phyloP scores from a whole-genome alignment of 2,113 vertebrate species.

The Clarias magur region DNA sequence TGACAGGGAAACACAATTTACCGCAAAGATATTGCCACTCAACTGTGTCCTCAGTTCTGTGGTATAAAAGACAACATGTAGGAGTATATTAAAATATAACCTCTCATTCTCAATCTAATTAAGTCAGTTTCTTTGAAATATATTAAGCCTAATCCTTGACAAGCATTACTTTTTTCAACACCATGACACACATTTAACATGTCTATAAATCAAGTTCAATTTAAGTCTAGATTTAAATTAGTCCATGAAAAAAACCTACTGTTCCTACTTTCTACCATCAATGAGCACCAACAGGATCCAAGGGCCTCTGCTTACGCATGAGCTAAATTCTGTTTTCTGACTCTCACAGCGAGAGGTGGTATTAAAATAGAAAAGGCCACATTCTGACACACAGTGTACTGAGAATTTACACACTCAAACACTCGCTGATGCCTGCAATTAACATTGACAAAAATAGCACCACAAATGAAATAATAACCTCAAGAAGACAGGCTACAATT shows the following conservation, averaged over 20 bases:
- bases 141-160: not conserved
- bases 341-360: slow-evolving; percentile 30
- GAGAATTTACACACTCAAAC: slow-evolving; percentile 45
- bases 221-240: not conserved
- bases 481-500: slow-evolving; percentile 27
- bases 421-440: slow-evolving; percentile 35
- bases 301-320: slow-evolving; percentile 18
- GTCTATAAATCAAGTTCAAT: not conserved
- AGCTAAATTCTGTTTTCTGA: slow-evolving; percentile 43
- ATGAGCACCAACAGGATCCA: not conserved
- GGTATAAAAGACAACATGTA: not conserved
- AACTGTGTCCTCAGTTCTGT: not conserved
- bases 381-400: slow-evolving; percentile 35
- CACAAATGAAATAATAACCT: slow-evolving; percentile 49
- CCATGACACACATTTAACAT: not conserved
- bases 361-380: slow-evolving; percentile 49
- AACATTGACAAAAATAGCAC: slow-evolving; percentile 46
- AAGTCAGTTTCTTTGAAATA: not conserved
- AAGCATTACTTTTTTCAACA: not conserved
- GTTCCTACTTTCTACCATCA: slow-evolving; percentile 9
- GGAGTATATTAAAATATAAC: not conserved
- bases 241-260: not conserved
- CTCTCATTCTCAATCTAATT: not conserved
- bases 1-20: not conserved
- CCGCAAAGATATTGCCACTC: too few relatives aligned